Evolutionary conservation across 2,113 vertebrate genomes (phyloP).

Genomic region (Myxocyprinus asiaticus): DNA sequence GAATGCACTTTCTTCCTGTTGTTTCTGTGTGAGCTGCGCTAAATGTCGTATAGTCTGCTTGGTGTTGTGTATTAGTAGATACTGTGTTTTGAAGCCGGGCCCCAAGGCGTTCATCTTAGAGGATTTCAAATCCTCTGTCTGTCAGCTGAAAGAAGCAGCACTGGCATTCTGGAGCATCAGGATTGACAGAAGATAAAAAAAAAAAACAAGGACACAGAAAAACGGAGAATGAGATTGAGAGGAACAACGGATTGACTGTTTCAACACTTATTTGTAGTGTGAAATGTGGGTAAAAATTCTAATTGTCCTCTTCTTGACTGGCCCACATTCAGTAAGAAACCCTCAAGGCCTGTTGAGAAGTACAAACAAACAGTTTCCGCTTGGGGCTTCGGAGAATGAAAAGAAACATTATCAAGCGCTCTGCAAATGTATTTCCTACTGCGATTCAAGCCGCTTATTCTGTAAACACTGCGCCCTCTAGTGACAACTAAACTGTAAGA

Average conservation of each 20-base stretch:
- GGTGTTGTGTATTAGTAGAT: slow-evolving; percentile 26
- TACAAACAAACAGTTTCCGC: slow-evolving; percentile 52
- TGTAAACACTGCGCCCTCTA: slow-evolving; percentile 72
- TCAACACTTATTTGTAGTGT: slow-evolving; percentile 25
- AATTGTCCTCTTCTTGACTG: slow-evolving; percentile 63
- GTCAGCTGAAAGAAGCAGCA: slow-evolving; percentile 34
- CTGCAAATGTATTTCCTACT: slow-evolving; percentile 59
- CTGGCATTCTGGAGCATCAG: slow-evolving; percentile 23
- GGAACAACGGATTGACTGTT: slow-evolving; percentile 13
- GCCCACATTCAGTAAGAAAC: slow-evolving; percentile 53
- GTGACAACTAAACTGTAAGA: slow-evolving; percentile 51
- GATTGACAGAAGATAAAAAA: slow-evolving; percentile 38
- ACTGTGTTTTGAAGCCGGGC: slow-evolving; percentile 25
- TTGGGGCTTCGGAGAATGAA: slow-evolving; percentile 57
- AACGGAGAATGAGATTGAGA: neutral
- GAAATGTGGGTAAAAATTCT: slow-evolving; percentile 47
- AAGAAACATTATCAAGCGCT: slow-evolving; percentile 56
- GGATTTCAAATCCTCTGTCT: slow-evolving; percentile 41
- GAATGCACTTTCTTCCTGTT: neutral
- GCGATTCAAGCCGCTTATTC: slow-evolving; percentile 45
- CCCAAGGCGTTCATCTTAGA: neutral
- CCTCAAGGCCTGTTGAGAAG: slow-evolving; percentile 57
- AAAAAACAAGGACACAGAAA: slow-evolving; percentile 8
- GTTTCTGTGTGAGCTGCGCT: neutral
- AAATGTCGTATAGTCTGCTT: neutral